These are phyloP conservation scores for Papilio polytes DNA, from an alignment of 1,140 invertebrate species.

Conservation along the genomic window DNA sequence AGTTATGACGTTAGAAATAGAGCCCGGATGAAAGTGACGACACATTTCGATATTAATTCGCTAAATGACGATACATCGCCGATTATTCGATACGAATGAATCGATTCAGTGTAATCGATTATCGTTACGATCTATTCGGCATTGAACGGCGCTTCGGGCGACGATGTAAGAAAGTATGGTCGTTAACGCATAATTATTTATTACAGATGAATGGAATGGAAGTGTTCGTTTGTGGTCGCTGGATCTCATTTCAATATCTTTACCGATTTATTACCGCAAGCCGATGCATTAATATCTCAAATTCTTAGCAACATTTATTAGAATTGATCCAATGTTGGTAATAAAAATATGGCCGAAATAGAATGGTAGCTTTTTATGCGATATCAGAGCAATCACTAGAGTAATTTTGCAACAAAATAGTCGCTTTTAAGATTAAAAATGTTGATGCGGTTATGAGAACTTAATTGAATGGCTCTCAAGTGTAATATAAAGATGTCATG, in stretches of 20 bases:
- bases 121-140: slow-evolving; percentile 44
- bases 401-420: background rate
- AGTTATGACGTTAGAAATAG: slow-evolving; percentile 27
- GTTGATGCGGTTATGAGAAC: background rate
- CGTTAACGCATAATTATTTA: slow-evolving; percentile 31
- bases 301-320: background rate
- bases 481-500: background rate
- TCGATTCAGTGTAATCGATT: slow-evolving; percentile 50
- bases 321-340: background rate
- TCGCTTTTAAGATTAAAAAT: background rate
- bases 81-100: slow-evolving; percentile 26
- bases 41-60: slow-evolving; percentile 39
- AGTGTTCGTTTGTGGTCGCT: slow-evolving; percentile 27
- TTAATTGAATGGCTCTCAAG: background rate
- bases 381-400: background rate
- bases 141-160: slow-evolving; percentile 49
- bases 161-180: slow-evolving; percentile 37
- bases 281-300: slow-evolving; percentile 17
- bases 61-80: slow-evolving; percentile 4
- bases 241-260: slow-evolving; percentile 21
- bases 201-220: slow-evolving; percentile 31
- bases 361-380: background rate
- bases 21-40: slow-evolving; percentile 47
- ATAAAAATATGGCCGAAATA: background rate
- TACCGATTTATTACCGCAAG: slow-evolving; percentile 33